Base-by-base conservation (phyloP, 2,113 vertebrate species). In the Gopherus evgoodei region DNA sequence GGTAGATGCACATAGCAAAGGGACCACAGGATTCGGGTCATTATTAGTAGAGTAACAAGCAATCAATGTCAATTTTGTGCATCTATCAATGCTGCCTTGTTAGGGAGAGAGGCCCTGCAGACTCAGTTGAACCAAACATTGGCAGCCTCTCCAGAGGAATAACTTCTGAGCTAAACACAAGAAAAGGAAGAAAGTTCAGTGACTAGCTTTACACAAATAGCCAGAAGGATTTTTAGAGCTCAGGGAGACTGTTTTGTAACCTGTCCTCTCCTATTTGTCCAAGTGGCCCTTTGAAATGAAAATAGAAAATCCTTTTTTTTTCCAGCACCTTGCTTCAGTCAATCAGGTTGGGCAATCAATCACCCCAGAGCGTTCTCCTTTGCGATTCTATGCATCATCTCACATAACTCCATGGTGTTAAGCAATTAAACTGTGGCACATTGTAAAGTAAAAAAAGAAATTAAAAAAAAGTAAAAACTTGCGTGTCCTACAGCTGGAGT, bases 401-500 rank as follows among this genome's bases (percentile, higher is more conserved):
- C 62, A 1, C 38, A 1, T 95, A 12, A 95, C 93, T 93, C 96
- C 76, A 1, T 65, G 88, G 96, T 83, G 95, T 80, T 96, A 81
- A 92, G 94, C 96, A 95, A 97, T 97, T 96, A 94, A 95, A 95
- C 89, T 22, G 17, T 72, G 83, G 86, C 94, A 94, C 53, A 8
- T 75, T 87, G 96, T 94, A 95, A 97, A 49, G 9, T 49, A 49
- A 96, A 82, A 59, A 29, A 47, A 96, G 80, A 59, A 29, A 56
- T 49, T 49, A 11, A 49, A 49, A 49, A 49, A 57, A 76, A 82
- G 35, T 7, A 69, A 62, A 62, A 5, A n/a, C 42, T 0, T 42
- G 79, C 92, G 87, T 79, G 62, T 91, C 87, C 82, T 92, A 53
- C 97, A 96, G 96, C 94, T 96, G 96, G 25, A 0, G 84, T 91